Evolutionary conservation across 2,113 vertebrate genomes (phyloP).

Genomic region (Boleophthalmus pectinirostris): DNA sequence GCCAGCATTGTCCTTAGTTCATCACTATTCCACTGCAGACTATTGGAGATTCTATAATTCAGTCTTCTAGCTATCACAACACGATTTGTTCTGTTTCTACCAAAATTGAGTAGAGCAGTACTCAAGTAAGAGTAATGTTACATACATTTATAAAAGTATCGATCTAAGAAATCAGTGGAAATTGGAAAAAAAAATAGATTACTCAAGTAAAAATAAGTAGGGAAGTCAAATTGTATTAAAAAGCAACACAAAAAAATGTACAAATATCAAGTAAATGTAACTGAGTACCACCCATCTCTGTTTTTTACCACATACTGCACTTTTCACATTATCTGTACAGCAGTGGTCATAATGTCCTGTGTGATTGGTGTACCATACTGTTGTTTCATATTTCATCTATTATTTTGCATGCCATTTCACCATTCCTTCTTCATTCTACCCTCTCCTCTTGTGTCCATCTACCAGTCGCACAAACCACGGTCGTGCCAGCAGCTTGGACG

Average conservation of each 20-base stretch:
- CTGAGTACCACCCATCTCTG: too few relatives aligned
- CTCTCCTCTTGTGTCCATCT: slow-evolving; percentile 16
- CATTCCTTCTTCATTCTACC: slow-evolving; percentile 39
- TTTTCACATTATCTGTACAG: background rate
- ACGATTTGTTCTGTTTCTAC: too few relatives aligned
- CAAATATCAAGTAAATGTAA: too few relatives aligned
- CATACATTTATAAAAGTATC: too few relatives aligned
- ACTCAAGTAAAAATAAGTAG: too few relatives aligned
- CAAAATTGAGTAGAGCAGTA: too few relatives aligned
- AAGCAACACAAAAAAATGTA: too few relatives aligned
- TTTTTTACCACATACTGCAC: background rate
- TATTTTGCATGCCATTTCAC: slow-evolving; percentile 28
- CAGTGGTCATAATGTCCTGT: background rate
- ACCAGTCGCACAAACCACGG: slow-evolving; percentile 47
- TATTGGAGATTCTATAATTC: background rate
- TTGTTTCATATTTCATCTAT: slow-evolving; percentile 17
- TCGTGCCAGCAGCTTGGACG: slow-evolving; percentile 84
- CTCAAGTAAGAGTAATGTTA: too few relatives aligned
- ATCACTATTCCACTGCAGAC: background rate
- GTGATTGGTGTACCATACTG: background rate
- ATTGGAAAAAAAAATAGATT: too few relatives aligned
- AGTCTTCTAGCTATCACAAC: background rate
- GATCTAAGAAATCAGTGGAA: too few relatives aligned
- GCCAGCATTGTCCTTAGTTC: too few relatives aligned
- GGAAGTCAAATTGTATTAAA: too few relatives aligned